A percentile compares a stretch with the other conserved stretches of the same genome.
These are phyloP conservation scores for Acronicta leporina DNA, from an alignment of 2,888 invertebrate genomes.

Conservation along the genomic window DNA sequence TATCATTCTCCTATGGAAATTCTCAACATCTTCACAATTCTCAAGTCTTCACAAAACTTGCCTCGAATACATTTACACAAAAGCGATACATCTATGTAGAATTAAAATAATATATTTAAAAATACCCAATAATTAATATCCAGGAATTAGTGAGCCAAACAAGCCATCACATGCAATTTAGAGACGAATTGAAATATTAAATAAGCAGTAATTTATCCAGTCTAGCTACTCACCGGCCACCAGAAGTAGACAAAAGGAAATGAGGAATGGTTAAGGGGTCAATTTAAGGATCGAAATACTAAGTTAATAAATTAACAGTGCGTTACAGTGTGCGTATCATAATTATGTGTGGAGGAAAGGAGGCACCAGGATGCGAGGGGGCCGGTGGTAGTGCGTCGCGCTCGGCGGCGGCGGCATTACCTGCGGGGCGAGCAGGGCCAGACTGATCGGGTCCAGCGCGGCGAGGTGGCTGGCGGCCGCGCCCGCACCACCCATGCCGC, in stretches of 20 bases:
- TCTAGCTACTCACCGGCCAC: slow-evolving; percentile 84
- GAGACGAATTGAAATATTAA: slow-evolving; percentile 72
- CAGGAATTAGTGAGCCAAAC: slow-evolving; percentile 70
- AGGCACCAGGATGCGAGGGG: slow-evolving; percentile 49
- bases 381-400: slow-evolving; percentile 71
- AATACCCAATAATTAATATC: slow-evolving; percentile 22
- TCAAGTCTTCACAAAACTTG: slow-evolving; percentile 42
- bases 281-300: slow-evolving; percentile 37
- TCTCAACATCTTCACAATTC: slow-evolving; percentile 15
- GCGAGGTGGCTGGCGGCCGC: slow-evolving; percentile 88
- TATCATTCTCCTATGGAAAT: slow-evolving; percentile 33
- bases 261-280: slow-evolving; percentile 56
- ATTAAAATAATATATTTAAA: slow-evolving; percentile 27
- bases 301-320: slow-evolving; percentile 13
- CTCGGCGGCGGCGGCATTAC: slow-evolving; percentile 72
- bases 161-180: slow-evolving; percentile 79
- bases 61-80: slow-evolving; percentile 39
- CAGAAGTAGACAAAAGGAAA: slow-evolving; percentile 67
- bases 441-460: slow-evolving; percentile 89
- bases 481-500: slow-evolving; percentile 88
- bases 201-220: slow-evolving; percentile 79
- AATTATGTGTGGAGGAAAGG: slow-evolving; percentile 32
- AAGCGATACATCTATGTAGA: slow-evolving; percentile 49
- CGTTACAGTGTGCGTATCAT: slow-evolving; percentile 42
- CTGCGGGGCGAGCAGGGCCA: slow-evolving; percentile 88